phyloP scores from a whole-genome alignment of 2,113 vertebrate genomes.

The Ciconia maguari region DNA sequence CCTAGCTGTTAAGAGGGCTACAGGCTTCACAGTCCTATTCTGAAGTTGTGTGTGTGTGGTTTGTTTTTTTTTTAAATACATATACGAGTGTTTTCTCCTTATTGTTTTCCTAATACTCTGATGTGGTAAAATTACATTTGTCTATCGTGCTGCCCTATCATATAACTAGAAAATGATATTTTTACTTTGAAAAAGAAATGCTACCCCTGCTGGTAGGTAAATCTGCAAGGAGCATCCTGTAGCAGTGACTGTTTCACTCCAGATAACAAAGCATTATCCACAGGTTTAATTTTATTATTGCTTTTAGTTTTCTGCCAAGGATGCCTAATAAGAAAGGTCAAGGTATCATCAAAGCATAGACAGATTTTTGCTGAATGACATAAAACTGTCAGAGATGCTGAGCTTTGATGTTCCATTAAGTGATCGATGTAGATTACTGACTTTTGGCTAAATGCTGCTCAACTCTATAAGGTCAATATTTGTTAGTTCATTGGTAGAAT shows the following conservation, averaged over 20 bases:
- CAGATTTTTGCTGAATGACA: conserved; percentile 87
- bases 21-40: not conserved
- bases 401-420: conserved; percentile 96
- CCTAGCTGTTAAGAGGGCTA: not conserved
- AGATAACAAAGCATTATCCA: conserved; percentile 55
- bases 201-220: not conserved
- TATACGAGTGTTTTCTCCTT: not conserved
- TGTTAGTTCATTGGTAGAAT: conserved; percentile 96
- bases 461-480: conserved; percentile 91
- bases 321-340: conserved; percentile 80
- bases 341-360: conserved; percentile 83
- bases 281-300: conserved; percentile 73
- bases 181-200: not conserved
- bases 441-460: conserved; percentile 85
- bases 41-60: not conserved
- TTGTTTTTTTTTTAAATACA: not conserved
- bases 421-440: conserved; percentile 90
- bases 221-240: not conserved
- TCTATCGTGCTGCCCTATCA: not conserved
- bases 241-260: conserved; percentile 14
- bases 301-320: conserved; percentile 67
- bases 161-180: not conserved
- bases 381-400: conserved; percentile 87
- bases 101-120: not conserved
- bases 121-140: not conserved